Percentiles rank a stretch among this genome's conserved stretches.
phyloP scores from a whole-genome alignment of 2,113 vertebrate species.

The Chionodraco myersi region DNA sequence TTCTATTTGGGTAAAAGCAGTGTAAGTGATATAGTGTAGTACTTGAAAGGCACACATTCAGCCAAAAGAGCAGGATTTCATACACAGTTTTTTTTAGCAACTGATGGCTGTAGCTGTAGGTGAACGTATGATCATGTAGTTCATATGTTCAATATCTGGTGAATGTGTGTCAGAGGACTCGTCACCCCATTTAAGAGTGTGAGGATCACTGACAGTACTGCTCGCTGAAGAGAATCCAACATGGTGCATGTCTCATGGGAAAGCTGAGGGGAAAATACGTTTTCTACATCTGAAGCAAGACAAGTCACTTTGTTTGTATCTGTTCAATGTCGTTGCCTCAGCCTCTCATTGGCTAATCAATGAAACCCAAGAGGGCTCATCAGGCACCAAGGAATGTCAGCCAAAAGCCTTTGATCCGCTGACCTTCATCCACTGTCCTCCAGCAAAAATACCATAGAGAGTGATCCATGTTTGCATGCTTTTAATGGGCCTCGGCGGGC shows the following conservation, averaged over 20 bases:
- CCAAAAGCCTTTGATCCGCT: constrained; percentile 78
- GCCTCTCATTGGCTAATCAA: constrained; percentile 83
- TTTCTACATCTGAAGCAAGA: constrained; percentile 76
- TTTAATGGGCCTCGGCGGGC: constrained; percentile 82
- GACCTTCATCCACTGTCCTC: constrained; percentile 80
- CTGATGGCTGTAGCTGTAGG: too few relatives aligned
- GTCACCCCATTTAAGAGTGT: constrained; percentile 36
- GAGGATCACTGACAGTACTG: constrained; percentile 55
- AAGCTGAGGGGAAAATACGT: constrained; percentile 66
- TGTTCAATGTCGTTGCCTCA: constrained; percentile 77
- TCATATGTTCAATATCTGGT: not conserved
- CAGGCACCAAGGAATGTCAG: constrained; percentile 77
- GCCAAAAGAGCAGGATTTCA: constrained; percentile 1
- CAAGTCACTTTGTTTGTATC: constrained; percentile 81
- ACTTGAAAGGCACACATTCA: constrained; percentile 41
- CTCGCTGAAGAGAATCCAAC: constrained; percentile 65
- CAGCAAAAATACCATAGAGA: constrained; percentile 73
- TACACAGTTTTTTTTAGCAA: not conserved
- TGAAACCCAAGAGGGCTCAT: constrained; percentile 82
- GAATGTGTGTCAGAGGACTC: constrained; percentile 22
- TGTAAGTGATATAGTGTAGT: constrained; percentile 34
- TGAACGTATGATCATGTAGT: not conserved
- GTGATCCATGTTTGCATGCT: constrained; percentile 82
- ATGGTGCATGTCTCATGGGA: constrained; percentile 60
- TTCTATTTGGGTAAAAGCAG: constrained; percentile 51